Conservation (phyloP, 2,888 invertebrate species). For the Agrotis exclamationis region DNA sequence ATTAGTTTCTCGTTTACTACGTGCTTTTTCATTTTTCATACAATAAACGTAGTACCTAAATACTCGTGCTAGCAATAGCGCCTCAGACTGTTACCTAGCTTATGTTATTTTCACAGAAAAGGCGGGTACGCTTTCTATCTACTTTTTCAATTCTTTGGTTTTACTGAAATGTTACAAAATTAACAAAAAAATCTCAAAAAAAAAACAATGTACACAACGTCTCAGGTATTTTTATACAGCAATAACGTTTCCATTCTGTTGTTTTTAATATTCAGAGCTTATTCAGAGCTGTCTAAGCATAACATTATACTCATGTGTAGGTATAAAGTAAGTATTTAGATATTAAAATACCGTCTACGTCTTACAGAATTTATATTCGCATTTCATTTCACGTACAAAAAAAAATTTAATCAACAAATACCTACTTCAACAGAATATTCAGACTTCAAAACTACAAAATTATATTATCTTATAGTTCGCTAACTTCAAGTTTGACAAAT, state of each 20-base stretch:
- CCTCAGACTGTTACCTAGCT: too few relatives aligned
- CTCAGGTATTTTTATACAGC: neutral
- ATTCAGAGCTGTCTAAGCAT: neutral
- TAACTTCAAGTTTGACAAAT: neutral
- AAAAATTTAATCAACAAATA: neutral
- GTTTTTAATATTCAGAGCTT: neutral
- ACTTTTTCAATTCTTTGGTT: neutral
- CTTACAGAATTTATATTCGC: neutral
- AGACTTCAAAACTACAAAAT: neutral
- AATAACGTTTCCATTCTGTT: neutral
- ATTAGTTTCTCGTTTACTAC: too few relatives aligned
- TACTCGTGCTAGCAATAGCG: too few relatives aligned
- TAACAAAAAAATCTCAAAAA: neutral
- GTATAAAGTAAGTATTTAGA: too few relatives aligned
- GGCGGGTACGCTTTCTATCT: too few relatives aligned
- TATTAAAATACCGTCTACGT: neutral
- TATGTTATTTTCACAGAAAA: too few relatives aligned
- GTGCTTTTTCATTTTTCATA: too few relatives aligned
- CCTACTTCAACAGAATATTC: constrained; percentile 5
- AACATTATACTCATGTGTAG: too few relatives aligned
- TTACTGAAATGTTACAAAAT: neutral
- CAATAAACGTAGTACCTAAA: too few relatives aligned
- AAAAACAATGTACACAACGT: neutral
- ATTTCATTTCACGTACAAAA: neutral
- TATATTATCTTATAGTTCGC: neutral